Evolutionary conservation across 2,888 invertebrate genomes (phyloP), one percentile per base, ranked within the genome.

Genomic region (Rhagonycha lutea): DNA sequence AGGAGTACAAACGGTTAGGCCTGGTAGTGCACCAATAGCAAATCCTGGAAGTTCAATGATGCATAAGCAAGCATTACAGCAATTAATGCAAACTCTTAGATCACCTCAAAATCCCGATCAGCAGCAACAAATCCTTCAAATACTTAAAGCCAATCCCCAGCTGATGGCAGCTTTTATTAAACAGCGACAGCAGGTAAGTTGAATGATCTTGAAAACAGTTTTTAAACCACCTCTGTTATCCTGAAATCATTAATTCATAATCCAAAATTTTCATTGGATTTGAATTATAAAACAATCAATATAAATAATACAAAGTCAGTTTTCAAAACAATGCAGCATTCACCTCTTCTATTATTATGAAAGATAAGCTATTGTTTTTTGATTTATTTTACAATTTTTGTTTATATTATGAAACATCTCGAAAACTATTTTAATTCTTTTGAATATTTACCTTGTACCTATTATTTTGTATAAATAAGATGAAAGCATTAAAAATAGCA

Each of bases 91-190:
- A 83, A 97, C 97, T 77, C 90, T 99, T 71, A 93, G 96, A 83
- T 96, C 95, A 82, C 97, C 98, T 71, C 94, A 94, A 82, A 94
- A 96, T 69, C 95, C 95, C 80, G 96, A 98, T 85, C 98, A 98
- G 86, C 98, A 98, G 85, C 94, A 94, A 85, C 95, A 96, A 88
- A 93, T 96, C 78, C 90, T 98, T 79, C 93, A 94, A 84, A 96
- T 98, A 85, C 91, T 98, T 79, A 97, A 97, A 88, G 94, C 95
- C 80, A 97, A 98, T 89, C 98, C 98, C 61, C 96, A 96, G 83
- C 91, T 98, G 68, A 98, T 98, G 96, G 96, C 97, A 73, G 96
- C 97, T 72, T 97, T 97, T 86, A 95, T 98, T 81, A 96, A 97
- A 85, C 96, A 96, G 87, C 90, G 95, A 86, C 93, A 94, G 89